phyloP scores from a whole-genome alignment of 2,113 vertebrate species.

The Platanista minor region DNA sequence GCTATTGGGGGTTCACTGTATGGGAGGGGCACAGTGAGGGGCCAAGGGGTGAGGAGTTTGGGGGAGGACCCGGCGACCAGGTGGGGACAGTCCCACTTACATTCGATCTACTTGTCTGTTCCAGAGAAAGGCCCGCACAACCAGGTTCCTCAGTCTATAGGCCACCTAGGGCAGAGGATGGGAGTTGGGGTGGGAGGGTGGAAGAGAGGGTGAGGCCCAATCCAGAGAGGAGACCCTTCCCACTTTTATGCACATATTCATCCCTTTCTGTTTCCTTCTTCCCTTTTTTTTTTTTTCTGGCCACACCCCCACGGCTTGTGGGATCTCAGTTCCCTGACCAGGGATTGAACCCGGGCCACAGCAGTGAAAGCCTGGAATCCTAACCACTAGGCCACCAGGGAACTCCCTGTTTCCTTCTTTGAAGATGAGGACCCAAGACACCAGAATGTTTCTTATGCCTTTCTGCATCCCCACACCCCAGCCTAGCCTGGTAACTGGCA shows the following conservation, averaged over 20 bases:
- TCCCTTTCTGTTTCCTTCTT: not conserved
- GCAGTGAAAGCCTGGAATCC: not conserved
- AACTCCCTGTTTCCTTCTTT: not conserved
- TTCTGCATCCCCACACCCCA: not conserved
- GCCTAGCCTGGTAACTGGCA: not conserved
- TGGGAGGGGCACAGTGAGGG: not conserved
- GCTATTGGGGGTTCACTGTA: not conserved
- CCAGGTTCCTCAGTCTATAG: constrained; percentile 38
- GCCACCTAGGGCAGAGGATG: constrained; percentile 47
- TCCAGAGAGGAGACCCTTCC: not conserved
- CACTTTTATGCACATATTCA: not conserved
- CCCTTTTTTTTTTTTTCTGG: not conserved
- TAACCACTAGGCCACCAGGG: not conserved
- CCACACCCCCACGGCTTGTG: not conserved
- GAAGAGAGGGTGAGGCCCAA: not conserved
- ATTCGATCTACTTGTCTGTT: not conserved
- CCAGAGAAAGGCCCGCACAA: constrained; percentile 1
- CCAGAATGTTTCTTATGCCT: not conserved
- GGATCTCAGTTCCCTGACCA: not conserved
- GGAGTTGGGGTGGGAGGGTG: not conserved
- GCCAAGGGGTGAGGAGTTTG: rapidly evolving
- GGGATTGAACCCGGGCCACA: not conserved
- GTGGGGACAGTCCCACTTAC: not conserved
- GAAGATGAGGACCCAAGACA: not conserved
- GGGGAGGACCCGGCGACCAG: not conserved